phyloP scores from a whole-genome alignment of 2,113 vertebrate species.

The Myotis brandtii region DNA sequence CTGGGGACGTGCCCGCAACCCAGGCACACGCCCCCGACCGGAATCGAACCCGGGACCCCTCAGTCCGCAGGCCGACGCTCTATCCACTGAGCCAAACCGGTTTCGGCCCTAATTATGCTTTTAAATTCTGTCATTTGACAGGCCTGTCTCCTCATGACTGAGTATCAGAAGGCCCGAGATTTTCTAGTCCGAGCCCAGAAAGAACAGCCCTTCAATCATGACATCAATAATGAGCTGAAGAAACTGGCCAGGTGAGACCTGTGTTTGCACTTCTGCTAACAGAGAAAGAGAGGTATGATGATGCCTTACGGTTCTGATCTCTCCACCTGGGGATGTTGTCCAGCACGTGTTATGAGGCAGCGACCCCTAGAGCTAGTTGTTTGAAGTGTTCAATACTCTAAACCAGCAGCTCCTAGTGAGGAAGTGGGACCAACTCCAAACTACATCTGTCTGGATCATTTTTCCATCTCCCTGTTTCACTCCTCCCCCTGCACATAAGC shows the following conservation, averaged over 20 bases:
- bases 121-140: slow-evolving; percentile 71
- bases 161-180: slow-evolving; percentile 90
- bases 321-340: background rate
- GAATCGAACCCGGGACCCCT: no score
- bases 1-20: no score
- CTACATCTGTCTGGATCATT: background rate
- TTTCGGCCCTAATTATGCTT: no score
- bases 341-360: background rate
- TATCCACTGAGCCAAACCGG: no score
- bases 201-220: slow-evolving; percentile 90
- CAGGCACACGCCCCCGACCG: no score
- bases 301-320: background rate
- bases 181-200: slow-evolving; percentile 91
- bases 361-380: background rate
- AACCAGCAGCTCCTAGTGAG: background rate
- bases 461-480: background rate
- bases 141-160: slow-evolving; percentile 91
- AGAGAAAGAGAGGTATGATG: background rate
- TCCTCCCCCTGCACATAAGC: background rate
- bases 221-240: slow-evolving; percentile 93
- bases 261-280: background rate
- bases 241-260: slow-evolving; percentile 90
- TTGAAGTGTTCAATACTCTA: background rate
- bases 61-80: no score
- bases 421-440: background rate